Percentiles rank a stretch among this genome's conserved stretches.
Evolutionary conservation across 2,797 vertebrate genomes (phyloP).

Genomic region (Sparidentex hasta): DNA sequence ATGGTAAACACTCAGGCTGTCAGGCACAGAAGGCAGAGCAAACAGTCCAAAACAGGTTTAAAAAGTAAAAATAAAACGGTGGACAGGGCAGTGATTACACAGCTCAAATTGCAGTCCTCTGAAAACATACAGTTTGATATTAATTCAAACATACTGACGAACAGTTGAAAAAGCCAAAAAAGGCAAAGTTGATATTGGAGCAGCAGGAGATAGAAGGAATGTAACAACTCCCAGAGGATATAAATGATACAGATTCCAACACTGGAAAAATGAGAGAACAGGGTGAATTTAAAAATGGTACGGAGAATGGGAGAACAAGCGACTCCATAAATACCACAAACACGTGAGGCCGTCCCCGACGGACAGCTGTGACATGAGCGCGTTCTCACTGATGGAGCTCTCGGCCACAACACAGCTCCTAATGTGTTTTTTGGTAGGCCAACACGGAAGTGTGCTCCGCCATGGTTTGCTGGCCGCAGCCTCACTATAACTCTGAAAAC

Average conservation of each 20-base stretch:
- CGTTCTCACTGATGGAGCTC: constrained; percentile 48
- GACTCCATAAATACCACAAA: constrained; percentile 72
- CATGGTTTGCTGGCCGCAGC: constrained; percentile 51
- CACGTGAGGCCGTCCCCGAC: constrained; percentile 39
- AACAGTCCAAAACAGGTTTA: constrained; percentile 30
- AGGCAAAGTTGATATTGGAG: constrained; percentile 44
- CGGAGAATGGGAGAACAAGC: constrained; percentile 36
- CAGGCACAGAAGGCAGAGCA: constrained; percentile 10
- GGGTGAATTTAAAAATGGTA: constrained; percentile 30
- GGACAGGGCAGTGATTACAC: constrained; percentile 17
- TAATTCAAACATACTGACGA: constrained; percentile 15
- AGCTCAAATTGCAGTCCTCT: constrained; percentile 24
- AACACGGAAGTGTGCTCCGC: constrained; percentile 48
- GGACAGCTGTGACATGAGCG: constrained; percentile 44
- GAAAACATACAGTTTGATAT: constrained; percentile 37
- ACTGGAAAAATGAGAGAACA: constrained; percentile 47
- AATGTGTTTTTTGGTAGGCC: constrained; percentile 47
- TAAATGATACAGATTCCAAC: constrained; percentile 38
- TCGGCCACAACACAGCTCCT: constrained; percentile 56
- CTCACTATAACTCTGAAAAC: constrained; percentile 54
- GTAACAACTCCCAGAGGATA: constrained; percentile 58
- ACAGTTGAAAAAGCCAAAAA: constrained; percentile 7
- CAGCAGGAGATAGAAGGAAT: constrained; percentile 57
- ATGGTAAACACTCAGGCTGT: constrained; percentile 49
- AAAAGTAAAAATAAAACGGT: not conserved